Base-by-base conservation (phyloP, 2,797 vertebrate genomes). In the Sorex maritimensis region DNA sequence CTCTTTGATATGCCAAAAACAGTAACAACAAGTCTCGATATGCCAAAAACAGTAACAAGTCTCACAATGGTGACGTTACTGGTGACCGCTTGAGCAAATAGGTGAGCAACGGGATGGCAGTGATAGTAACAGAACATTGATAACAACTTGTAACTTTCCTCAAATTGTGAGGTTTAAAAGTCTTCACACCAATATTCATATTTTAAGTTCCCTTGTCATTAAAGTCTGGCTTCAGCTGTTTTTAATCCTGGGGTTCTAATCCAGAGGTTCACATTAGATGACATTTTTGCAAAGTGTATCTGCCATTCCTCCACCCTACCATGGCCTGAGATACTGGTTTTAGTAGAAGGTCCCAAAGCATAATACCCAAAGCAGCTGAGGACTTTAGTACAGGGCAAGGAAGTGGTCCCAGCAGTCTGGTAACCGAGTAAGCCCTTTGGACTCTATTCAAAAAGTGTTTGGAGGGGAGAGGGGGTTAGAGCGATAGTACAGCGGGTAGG, bases 361-460 rank as follows among this genome's bases (percentile, higher is more conserved):
- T 69, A 24, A 46, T 9, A 15, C 21, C n/a, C 26, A 85, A 28
- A 6, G 49, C 63, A 9, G 30, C 61, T 75, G 67, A 55, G 30
- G 58, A 44, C 15, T 0, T 2, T 12, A 15, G 30, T 19, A 30
- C 17, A 72, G 58, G 52, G 52, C 17, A 55, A 55, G 4, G 52
- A 55, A 55, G 17, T 55, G 52, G 19, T 74, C 14, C 28, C 12
- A 30, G 41, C 12, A 73, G 23, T 23, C 1, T 5, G 11, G 15
- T 69, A 30, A 30, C 24, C 0, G 0, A 0, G 3, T 52, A 6
- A 23, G n/a, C 52, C 38, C 26, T 83, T 21, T 11, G 0, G 2
- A 38, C 71, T n/a, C 44, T 17, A n/a, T 77, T 26, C 67, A 34
- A 11, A 15, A 21, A 75, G 67, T 28, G n/a, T 26, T 30, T 52